Percentiles rank a stretch among this genome's conserved stretches.
Evolutionary conservation across 2,113 vertebrate species (phyloP).

Genomic region (Platysternon megacephalum): DNA sequence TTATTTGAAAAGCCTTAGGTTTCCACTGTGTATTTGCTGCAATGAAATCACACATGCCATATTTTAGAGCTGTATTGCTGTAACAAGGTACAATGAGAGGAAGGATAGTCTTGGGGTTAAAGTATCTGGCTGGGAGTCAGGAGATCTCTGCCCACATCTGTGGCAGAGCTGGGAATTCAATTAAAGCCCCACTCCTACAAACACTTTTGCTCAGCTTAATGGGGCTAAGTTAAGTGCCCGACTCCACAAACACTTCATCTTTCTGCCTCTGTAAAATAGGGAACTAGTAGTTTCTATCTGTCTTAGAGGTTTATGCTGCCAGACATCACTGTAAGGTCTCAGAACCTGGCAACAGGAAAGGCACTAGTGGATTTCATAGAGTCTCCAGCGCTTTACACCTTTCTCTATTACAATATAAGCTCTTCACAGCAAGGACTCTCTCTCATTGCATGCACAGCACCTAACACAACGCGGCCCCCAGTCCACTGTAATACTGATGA

Average conservation of each 20-base stretch:
- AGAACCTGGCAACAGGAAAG: background rate
- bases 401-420: background rate
- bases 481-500: background rate
- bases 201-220: fast-evolving
- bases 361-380: background rate
- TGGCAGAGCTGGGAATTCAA: background rate
- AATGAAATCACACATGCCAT: background rate
- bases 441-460: background rate
- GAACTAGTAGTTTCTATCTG: background rate
- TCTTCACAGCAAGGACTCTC: no score
- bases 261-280: background rate
- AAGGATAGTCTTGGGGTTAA: background rate
- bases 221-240: background rate
- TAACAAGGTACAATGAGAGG: background rate
- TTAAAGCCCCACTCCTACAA: background rate
- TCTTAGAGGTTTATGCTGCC: background rate
- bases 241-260: background rate
- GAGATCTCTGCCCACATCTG: background rate
- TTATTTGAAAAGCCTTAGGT: fast-evolving
- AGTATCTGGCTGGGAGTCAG: background rate
- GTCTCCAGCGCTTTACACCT: background rate
- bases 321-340: background rate
- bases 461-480: background rate
- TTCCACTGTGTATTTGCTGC: slow-evolving; percentile 3
- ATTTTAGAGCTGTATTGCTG: slow-evolving; percentile 6